Base-by-base conservation (phyloP, 2,888 invertebrate species). In the Lycaena phlaeas region DNA sequence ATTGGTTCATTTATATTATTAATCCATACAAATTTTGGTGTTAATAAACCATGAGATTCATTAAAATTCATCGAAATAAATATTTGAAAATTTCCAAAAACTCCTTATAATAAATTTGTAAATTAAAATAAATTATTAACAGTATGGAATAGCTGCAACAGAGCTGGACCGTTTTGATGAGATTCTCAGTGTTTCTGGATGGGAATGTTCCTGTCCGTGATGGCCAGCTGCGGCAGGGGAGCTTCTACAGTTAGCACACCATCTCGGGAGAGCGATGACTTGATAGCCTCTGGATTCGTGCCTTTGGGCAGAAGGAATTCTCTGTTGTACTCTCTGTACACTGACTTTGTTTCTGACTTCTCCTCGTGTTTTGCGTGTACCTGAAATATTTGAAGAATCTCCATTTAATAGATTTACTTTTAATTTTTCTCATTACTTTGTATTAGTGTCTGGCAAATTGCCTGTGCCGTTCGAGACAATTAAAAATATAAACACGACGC, bases 301-400 rank as follows among this genome's bases (percentile, higher is more conserved):
- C 97, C 97, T 77, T 96, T 95, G 4, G 98, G 98, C 71, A 98
- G 86, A 71, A 97, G 87, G 87, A 98, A 98, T 85, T 97, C 97
- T 54, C 97, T 90, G 82, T 97, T 97, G 90, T 98, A 98, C 81
- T 98, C 98, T 82, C 97, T 91, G 89, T 96, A 98, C 48, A 97
- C 96, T 29, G 96, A 95, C 86, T 97, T 96, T 67, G 94, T 95
- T 79, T 97, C 96, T 38, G 95, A 91, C 84, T 97, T 97, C 85
- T 98, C 98, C 79, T 98, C 97, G 84, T 98, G 98, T 81, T 97
- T 97, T 48, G 98, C 98, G 70, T 97, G 96, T 38, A 97, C 96
- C 96, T 96, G 82, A 38, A 88, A 85, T 55, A 45, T 46, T 27
- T 17, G 11, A 27, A 10, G 10, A n/a, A 27, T 6, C 6, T 14